Conservation (phyloP, 2,113 vertebrate genomes). For the Lophura nycthemera region DNA sequence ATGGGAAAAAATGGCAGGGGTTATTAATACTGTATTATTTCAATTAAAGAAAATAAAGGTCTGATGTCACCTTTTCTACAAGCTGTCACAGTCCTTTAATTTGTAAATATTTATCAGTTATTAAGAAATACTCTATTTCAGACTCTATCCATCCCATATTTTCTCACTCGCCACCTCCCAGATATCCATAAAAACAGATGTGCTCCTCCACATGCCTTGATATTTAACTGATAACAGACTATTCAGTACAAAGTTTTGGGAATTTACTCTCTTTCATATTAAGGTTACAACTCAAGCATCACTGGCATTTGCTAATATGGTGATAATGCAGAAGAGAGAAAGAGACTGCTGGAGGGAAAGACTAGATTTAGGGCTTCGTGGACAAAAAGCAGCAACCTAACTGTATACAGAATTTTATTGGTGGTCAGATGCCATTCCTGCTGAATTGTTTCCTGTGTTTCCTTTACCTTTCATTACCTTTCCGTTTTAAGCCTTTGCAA, state of each 20-base stretch:
- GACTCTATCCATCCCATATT: neutral
- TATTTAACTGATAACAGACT: constrained; percentile 14
- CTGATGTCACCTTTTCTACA: neutral
- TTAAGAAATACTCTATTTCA: neutral
- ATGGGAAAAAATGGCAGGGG: neutral
- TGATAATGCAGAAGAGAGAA: neutral
- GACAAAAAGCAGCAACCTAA: neutral
- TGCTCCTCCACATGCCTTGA: neutral
- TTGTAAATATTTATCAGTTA: neutral
- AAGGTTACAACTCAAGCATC: neutral
- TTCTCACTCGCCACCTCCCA: neutral
- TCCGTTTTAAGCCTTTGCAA: neutral
- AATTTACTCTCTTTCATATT: neutral
- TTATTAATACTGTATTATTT: neutral
- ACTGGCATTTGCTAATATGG: neutral
- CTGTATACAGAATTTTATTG: neutral
- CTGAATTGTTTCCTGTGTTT: neutral
- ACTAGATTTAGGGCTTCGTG: neutral
- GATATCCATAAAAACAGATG: constrained; percentile 20
- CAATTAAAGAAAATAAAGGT: neutral
- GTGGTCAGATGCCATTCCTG: neutral
- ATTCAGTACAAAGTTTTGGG: neutral
- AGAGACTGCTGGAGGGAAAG: neutral
- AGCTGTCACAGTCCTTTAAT: neutral
- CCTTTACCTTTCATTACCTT: neutral